These are phyloP conservation scores for Psilopsiagon aymara DNA, from an alignment of 2,113 vertebrate genomes.

Conservation along the genomic window DNA sequence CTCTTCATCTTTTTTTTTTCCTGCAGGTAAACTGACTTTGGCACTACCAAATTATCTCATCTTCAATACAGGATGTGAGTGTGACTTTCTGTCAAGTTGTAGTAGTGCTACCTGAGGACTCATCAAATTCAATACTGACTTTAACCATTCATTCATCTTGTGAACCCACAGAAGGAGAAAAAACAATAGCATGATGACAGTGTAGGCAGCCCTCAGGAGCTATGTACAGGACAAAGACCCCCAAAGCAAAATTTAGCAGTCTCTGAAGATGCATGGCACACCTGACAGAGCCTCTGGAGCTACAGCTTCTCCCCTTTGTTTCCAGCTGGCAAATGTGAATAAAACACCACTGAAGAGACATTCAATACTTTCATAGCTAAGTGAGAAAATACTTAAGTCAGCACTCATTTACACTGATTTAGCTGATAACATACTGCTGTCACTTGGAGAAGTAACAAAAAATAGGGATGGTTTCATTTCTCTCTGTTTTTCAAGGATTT, in stretches of 20 bases:
- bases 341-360: not conserved
- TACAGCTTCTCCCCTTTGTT: not conserved
- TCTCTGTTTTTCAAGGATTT: not conserved
- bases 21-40: not conserved
- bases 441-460: not conserved
- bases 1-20: not conserved
- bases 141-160: not conserved
- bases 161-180: not conserved
- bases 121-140: not conserved
- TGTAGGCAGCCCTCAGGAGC: not conserved
- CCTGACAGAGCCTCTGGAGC: not conserved
- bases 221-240: not conserved
- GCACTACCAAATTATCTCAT: not conserved
- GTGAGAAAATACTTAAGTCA: slow-evolving; percentile 7
- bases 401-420: slow-evolving; percentile 30
- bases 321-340: slow-evolving; percentile 31
- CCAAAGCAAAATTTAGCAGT: not conserved
- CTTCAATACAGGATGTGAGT: not conserved
- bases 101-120: not conserved
- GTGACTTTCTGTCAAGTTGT: not conserved
- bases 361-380: slow-evolving; percentile 9
- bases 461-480: not conserved
- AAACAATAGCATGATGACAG: not conserved
- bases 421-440: not conserved
- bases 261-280: not conserved